phyloP scores from a whole-genome alignment of 2,113 vertebrate species.

The rat (Rattus norvegicus) region GRCr8 NC_086028.1:79238001-79238500 shows the following conservation, averaged over 20 bases:
- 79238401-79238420: not conserved
- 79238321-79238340: not conserved
- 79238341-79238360: constrained; percentile 28
- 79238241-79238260: not conserved
- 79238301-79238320: rapidly evolving
- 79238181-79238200: not conserved
- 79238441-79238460: constrained; percentile 29
- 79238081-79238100: constrained; percentile 13
- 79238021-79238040: constrained; percentile 34
- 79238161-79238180: not conserved
- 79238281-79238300: not conserved
- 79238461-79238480: constrained; percentile 52
- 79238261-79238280: not conserved
- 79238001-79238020: constrained; percentile 50
- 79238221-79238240: not conserved
- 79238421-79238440: constrained; percentile 34
- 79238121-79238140: not conserved
- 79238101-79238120: not conserved
- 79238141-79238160: not conserved
- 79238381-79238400: constrained; percentile 35
- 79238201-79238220: not conserved
- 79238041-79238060: not conserved
- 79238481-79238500: constrained; percentile 37
- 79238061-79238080: constrained; percentile 33
- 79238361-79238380: constrained; percentile 5